Base-by-base conservation (phyloP, 2,113 vertebrate species). In the Semicossyphus pulcher region DNA sequence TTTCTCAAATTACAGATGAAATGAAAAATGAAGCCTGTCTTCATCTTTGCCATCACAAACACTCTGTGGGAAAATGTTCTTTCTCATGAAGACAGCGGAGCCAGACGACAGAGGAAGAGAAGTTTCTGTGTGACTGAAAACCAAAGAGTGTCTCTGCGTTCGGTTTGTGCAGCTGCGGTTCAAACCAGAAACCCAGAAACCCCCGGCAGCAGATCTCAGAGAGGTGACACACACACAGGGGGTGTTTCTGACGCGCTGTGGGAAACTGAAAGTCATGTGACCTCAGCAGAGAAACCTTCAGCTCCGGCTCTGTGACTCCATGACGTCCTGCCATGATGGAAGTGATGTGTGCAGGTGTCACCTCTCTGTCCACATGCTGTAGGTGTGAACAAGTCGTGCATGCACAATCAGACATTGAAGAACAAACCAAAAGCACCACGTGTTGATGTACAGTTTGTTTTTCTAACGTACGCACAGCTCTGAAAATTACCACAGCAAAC, bases 181-280 rank as follows among this genome's bases (percentile, higher is more conserved):
- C 7, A 53, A 67, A 57, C 34, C 61, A 76, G 45, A 57, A 28
- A 74, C 52, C 62, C 68, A 62, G 23, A 72, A 45, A 51, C 34
- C 52, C 29, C 64, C 59, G 18, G 10, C 45, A 25, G 48, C 47
- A 31, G 23, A 60, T 61, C 61, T 62, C 51, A 45, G 45, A 36
- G 34, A 10, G 34, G 34, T 12, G 34, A 36, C 10, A 36, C 34
- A 1, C 36, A 37, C 7, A 12, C 1, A 34, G 51, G 2, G 57
- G 4, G 0, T 4, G 32, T 1, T 25, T 16, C 25, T 5, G 15
- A 1, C 37, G 11, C 21, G 14, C 34, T 31, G 78, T 66, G 48
- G 54, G 60, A 71, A 68, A n/a, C 14, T 3, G 5, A 42, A 68
- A 32, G 71, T 79, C 65, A 62, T 25, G 51, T 78, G 65, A 62